These are phyloP conservation scores for Sebastolobus alascanus DNA, from an alignment of 2,797 vertebrate genomes.

Conservation along the genomic window DNA sequence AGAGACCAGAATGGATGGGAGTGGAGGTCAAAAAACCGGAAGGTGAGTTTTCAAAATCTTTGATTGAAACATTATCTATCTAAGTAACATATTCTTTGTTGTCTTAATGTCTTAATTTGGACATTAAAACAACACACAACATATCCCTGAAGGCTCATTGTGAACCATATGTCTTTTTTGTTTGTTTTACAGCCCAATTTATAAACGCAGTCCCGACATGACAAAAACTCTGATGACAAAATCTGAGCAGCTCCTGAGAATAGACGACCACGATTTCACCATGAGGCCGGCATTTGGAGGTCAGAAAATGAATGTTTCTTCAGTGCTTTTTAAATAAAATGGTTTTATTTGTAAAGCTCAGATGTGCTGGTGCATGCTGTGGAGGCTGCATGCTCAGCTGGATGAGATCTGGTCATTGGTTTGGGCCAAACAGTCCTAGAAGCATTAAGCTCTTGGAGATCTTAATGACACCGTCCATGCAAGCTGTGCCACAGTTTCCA, in stretches of 20 bases:
- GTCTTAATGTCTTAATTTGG: neutral
- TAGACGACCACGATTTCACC: constrained; percentile 98
- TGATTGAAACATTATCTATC: neutral
- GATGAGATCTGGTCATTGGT: constrained; percentile 32
- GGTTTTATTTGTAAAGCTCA: neutral
- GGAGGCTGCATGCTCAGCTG: constrained; percentile 3
- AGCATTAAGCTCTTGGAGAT: constrained; percentile 58
- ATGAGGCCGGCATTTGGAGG: constrained; percentile 99
- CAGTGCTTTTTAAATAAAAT: constrained; percentile 1
- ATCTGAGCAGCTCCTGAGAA: constrained; percentile 96
- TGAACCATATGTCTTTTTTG: neutral
- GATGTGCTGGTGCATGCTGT: neutral
- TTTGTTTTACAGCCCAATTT: constrained; percentile 86
- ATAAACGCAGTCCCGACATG: constrained; percentile 95
- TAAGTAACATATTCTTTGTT: neutral
- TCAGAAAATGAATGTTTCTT: constrained; percentile 65
- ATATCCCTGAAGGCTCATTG: neutral
- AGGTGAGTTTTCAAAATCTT: constrained; percentile 66
- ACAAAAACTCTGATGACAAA: constrained; percentile 96
- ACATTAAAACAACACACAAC: neutral
- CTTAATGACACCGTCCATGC: constrained; percentile 43
- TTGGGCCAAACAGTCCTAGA: constrained; percentile 19
- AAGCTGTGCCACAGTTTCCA: constrained; percentile 51
- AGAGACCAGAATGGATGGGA: constrained; percentile 80
- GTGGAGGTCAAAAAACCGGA: constrained; percentile 78